Evolutionary conservation across 1,140 invertebrate genomes (phyloP).

Genomic region (Listronotus bonariensis): DNA sequence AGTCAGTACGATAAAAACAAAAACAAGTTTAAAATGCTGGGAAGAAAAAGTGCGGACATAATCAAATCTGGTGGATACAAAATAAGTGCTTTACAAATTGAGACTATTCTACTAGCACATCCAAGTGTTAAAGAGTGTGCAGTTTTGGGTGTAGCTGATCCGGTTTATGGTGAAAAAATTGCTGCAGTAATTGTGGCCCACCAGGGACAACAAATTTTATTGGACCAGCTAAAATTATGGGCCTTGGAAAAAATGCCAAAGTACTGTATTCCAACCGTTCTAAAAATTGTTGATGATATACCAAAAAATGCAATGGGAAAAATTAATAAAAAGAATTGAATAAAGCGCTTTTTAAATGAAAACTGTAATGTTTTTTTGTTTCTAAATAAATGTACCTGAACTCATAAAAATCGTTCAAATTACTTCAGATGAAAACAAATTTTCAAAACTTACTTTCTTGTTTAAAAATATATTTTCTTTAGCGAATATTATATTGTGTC

Average conservation of each 20-base stretch:
- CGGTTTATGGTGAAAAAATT: conserved; percentile 79
- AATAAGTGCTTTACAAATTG: conserved; percentile 82
- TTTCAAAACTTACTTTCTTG: no score
- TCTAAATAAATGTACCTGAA: no score
- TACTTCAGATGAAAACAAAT: no score
- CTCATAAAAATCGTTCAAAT: no score
- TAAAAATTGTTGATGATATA: conserved; percentile 65
- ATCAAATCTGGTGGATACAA: conserved; percentile 91
- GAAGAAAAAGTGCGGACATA: conserved; percentile 84
- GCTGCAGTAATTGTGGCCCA: conserved; percentile 71
- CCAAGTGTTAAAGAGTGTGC: conserved; percentile 75
- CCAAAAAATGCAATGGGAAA: conserved; percentile 79
- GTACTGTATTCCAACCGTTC: conserved; percentile 68
- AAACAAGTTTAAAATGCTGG: conserved; percentile 78
- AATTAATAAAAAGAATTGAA: conserved; percentile 71
- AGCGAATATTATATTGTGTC: no score
- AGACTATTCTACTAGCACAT: conserved; percentile 79
- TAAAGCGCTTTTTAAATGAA: conserved; percentile 8
- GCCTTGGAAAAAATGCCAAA: conserved; percentile 59
- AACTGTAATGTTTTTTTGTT: no score
- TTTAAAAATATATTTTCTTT: no score
- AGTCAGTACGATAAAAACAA: conserved; percentile 58
- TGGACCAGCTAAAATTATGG: conserved; percentile 64
- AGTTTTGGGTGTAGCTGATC: conserved; percentile 79
- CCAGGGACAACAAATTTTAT: conserved; percentile 58